phyloP scores from a whole-genome alignment of 2,113 vertebrate genomes.

The Rostratula benghalensis region DNA sequence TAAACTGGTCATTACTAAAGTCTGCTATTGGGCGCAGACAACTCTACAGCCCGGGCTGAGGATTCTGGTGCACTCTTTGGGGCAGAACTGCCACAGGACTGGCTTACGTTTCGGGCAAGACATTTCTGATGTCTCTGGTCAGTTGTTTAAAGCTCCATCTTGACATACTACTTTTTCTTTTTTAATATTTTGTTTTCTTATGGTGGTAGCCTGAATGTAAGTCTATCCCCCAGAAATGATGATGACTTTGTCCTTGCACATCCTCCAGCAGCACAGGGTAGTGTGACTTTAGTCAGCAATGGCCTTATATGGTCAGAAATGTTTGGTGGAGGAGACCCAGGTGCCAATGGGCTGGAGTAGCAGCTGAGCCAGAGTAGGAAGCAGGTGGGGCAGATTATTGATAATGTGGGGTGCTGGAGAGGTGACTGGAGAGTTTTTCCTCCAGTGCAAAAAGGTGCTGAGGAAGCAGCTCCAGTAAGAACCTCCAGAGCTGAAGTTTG shows the following conservation, averaged over 20 bases:
- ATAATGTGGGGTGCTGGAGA: neutral
- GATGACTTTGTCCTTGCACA: neutral
- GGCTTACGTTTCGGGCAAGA: accelerated
- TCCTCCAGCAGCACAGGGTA: neutral
- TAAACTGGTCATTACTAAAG: neutral
- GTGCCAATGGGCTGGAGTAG: neutral
- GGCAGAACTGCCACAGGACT: neutral
- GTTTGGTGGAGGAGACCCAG: neutral
- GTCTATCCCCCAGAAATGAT: neutral
- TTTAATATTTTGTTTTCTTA: neutral
- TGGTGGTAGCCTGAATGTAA: neutral
- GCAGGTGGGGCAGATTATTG: neutral
- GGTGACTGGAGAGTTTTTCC: neutral
- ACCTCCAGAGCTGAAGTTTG: neutral
- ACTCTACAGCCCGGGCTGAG: too few species aligned
- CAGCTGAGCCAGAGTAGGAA: neutral
- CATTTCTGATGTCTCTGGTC: neutral
- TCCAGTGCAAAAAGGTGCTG: neutral
- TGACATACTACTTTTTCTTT: neutral
- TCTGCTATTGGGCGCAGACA: neutral
- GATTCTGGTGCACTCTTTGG: accelerated
- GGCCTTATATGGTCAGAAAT: neutral
- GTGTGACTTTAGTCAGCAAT: neutral
- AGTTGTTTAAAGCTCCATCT: neutral
- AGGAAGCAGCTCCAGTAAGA: neutral